Conservation (phyloP, 1,140 invertebrate genomes). For the Tetramorium parvispinum region DNA sequence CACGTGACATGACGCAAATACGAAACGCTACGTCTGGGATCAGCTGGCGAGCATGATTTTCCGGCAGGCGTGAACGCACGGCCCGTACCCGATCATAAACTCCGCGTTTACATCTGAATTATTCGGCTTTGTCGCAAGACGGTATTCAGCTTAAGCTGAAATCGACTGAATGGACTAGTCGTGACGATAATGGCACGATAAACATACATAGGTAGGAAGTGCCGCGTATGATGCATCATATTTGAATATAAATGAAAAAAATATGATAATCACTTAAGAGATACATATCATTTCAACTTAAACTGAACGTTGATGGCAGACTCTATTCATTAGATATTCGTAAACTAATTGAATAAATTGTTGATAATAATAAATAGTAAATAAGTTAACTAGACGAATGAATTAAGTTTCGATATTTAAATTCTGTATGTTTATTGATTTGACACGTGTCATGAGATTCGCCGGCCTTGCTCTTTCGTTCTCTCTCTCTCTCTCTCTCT, state of each 20-base stretch:
- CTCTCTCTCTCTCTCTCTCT: not conserved
- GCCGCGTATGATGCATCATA: too few species aligned
- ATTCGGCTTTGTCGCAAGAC: not conserved
- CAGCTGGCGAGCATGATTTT: slow-evolving; percentile 36
- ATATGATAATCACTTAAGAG: not conserved
- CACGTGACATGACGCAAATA: slow-evolving; percentile 38
- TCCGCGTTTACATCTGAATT: not conserved
- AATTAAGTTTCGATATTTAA: not conserved
- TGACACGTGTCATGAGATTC: too few species aligned
- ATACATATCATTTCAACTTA: not conserved
- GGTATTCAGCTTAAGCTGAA: not conserved
- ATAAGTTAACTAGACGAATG: too few species aligned
- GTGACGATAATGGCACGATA: not conserved
- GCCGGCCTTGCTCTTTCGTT: not conserved
- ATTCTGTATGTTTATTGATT: not conserved
- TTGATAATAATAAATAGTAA: too few species aligned
- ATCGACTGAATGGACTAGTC: not conserved
- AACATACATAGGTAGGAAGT: too few species aligned
- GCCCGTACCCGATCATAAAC: not conserved
- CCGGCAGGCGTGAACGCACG: not conserved
- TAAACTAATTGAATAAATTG: not conserved
- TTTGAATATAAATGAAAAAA: not conserved
- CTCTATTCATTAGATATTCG: not conserved
- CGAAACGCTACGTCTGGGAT: slow-evolving; percentile 16
- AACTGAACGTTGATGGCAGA: not conserved